Evolutionary conservation across 2,113 vertebrate genomes (phyloP), one percentile per base, ranked within the genome.

Genomic region (Brachyhypopomus gauderio): DNA sequence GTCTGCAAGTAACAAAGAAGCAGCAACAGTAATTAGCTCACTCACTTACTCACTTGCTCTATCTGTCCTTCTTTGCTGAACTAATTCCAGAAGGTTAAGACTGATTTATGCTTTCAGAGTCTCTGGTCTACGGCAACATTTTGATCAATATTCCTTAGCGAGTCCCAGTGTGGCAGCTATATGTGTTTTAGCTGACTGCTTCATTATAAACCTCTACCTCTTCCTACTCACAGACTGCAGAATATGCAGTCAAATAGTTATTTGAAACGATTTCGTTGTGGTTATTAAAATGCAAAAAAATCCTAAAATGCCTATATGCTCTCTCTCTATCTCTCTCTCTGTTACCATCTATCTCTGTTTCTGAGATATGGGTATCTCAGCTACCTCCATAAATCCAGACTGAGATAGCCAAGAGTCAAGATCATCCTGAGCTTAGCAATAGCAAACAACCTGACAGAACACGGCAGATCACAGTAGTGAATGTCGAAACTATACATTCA

Each of bases 141-240:
- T 67, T 76, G 52, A 73, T 88, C 81, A 78, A 64, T 84, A 79
- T 22, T 36, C 22, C 22, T 22, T 36, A 66, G 81, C 84, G 86
- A 82, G 87, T 74, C 45, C 52, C 60, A 30, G 45, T 74, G 72
- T 58, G 72, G 25, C 22, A 23, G 59, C 58, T 73, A 81, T 71
- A 11, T 8, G 14, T 83, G 72, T 77, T 22, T 85, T 41, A 62
- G 78, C 30, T 83, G 77, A 75, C 76, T 75, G 17, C 56, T 52
- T 66, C 30, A 67, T 69, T 78, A 81, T 81, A 22, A 81, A 85
- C 83, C 84, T 81, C 81, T 74, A 76, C 82, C 77, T 73, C 78
- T 84, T 81, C 85, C 80, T 52, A 62, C 82, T 59, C 1, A 27
- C 58, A 59, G 70, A 55, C 30, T 73, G 72, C 58, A 73, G 48